Conservation (phyloP, 2,888 invertebrate species). For the Drosophila tanythrix region DNA sequence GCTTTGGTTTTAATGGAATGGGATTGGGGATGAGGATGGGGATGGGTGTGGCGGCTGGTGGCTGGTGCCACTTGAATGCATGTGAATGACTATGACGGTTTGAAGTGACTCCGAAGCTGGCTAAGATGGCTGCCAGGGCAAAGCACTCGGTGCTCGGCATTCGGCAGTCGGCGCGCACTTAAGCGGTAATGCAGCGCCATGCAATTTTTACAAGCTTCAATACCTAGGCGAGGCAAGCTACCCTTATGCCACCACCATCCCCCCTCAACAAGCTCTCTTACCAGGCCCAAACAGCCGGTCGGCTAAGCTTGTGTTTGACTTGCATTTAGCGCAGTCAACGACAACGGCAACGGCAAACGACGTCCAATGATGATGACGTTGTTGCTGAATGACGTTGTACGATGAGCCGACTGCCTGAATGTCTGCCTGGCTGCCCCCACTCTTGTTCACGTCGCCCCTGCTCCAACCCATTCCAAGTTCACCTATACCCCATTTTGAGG, state of each 20-base stretch:
- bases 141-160: slow-evolving; percentile 42
- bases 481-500: neutral
- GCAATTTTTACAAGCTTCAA: slow-evolving; percentile 80
- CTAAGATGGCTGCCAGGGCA: slow-evolving; percentile 71
- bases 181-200: slow-evolving; percentile 77
- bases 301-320: slow-evolving; percentile 71
- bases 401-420: slow-evolving; percentile 9
- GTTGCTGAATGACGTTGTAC: slow-evolving; percentile 18
- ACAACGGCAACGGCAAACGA: slow-evolving; percentile 17
- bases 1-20: slow-evolving; percentile 6
- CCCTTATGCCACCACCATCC: slow-evolving; percentile 19
- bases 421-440: slow-evolving; percentile 1
- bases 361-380: slow-evolving; percentile 29
- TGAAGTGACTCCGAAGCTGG: slow-evolving; percentile 66
- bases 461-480: slow-evolving; percentile 4
- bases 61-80: slow-evolving; percentile 67
- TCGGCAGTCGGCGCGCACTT: slow-evolving; percentile 59
- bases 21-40: neutral
- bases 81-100: slow-evolving; percentile 72
- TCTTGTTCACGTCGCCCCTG: slow-evolving; percentile 1
- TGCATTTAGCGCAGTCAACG: slow-evolving; percentile 74
- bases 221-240: slow-evolving; percentile 61
- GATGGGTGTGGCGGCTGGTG: neutral
- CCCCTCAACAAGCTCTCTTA: neutral
- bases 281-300: neutral